Percentiles rank a stretch among this genome's conserved stretches.
These are phyloP conservation scores for Stenolophus ochropezus DNA, from an alignment of 2,888 invertebrate species.

Conservation along the genomic window DNA sequence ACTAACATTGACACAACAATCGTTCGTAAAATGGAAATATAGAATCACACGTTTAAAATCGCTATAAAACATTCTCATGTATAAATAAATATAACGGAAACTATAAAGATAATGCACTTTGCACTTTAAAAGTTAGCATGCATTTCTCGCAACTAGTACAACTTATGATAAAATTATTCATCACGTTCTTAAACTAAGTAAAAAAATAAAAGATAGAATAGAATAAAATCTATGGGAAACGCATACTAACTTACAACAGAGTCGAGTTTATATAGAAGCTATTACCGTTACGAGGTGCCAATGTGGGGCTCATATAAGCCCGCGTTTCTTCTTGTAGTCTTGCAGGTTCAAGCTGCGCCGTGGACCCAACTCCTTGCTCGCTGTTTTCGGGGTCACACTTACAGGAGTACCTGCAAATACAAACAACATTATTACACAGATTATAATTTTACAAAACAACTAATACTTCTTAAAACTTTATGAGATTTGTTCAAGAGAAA, in stretches of 20 bases:
- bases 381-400: conserved; percentile 84
- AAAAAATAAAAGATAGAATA: conserved; percentile 23
- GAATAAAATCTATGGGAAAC: conserved; percentile 27
- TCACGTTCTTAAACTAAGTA: conserved; percentile 39
- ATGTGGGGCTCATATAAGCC: conserved; percentile 81
- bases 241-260: conserved; percentile 29
- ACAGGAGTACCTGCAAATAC: conserved; percentile 79
- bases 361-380: conserved; percentile 87
- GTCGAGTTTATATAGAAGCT: conserved; percentile 26
- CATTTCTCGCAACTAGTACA: conserved; percentile 8
- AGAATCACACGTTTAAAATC: conserved; percentile 13
- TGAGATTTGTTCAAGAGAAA: too few species aligned
- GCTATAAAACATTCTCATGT: conserved; percentile 12
- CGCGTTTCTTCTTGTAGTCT: conserved; percentile 94
- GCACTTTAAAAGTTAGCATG: neutral
- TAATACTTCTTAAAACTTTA: too few species aligned
- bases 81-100: conserved; percentile 15
- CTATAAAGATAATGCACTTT: conserved; percentile 4
- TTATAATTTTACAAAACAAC: too few species aligned
- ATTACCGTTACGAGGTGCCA: conserved; percentile 39
- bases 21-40: conserved; percentile 11
- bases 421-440: too few species aligned
- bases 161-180: conserved; percentile 19
- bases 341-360: conserved; percentile 91
- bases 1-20: conserved; percentile 35